Evolutionary conservation across 2,113 vertebrate species (phyloP), one percentile per base, ranked within the genome.

Genomic region (Tragelaphus strepsiceros): DNA sequence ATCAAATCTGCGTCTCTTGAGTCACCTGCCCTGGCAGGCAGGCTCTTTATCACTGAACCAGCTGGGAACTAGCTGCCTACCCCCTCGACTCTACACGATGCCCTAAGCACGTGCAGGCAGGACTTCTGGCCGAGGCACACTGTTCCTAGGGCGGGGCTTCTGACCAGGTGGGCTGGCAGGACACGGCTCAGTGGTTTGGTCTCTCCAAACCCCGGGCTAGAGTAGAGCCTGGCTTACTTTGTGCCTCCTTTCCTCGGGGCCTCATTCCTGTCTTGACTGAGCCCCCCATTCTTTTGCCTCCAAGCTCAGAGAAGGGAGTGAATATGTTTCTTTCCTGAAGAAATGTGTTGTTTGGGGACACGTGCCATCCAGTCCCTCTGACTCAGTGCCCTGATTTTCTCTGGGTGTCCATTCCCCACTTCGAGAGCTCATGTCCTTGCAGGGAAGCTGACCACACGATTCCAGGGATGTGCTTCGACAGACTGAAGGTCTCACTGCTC

Each of bases 401-500:
- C 7, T 14, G 3, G 10, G n/a, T 12, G 28, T 11, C 53, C 30
- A 12, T 6, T 22, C 9, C 5, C 32, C 0, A 0, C 26, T 4
- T 46, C 10, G 16, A 54, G 54, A 24, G 12, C 13, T 17, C 39
- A 1, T 2, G 30, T 9, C 22, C 30, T 15, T 56, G 43, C 46
- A 9, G 3, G 43, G 46, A 58, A 15, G 21, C 12, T 16, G 64
- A 21, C 35, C 43, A 43, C 62, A 53, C 11, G 14, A 43, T 9
- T 78, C 35, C 62, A 39, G 30, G 59, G 28, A 91, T 2, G 2
- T 22, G 14, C 22, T 19, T 10, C 35, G 5, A 32, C 24, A 0
- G 26, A 35, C 8, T 11, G 32, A 15, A 71, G 11, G 24, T 7
- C 21, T 12, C 61, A 8, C 8, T 46, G 2, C 32, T 30, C 19